Percentiles rank a stretch among this genome's conserved stretches.
Evolutionary conservation across 1,140 invertebrate genomes (phyloP).

Genomic region (Mya arenaria): DNA sequence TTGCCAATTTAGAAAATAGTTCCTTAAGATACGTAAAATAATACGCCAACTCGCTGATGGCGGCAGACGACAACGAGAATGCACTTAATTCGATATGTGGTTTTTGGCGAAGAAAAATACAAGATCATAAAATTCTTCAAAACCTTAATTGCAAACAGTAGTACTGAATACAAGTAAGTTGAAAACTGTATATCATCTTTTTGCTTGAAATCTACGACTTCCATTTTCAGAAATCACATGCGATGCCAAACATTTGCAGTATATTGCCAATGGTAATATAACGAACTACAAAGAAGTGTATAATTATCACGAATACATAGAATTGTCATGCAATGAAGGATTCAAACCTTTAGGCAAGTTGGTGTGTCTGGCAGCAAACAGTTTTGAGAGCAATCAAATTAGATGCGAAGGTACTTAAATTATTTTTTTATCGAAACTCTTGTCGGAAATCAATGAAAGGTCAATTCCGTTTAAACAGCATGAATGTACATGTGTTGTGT

Average conservation of each 20-base stretch:
- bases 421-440: neutral
- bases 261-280: slow-evolving; percentile 21
- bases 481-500: neutral
- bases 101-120: too few species aligned
- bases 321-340: slow-evolving; percentile 15
- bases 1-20: too few species aligned
- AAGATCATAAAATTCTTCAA: too few species aligned
- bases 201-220: too few species aligned
- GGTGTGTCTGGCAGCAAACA: neutral
- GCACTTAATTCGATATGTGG: too few species aligned
- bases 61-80: too few species aligned
- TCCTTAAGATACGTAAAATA: too few species aligned
- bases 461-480: neutral
- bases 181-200: too few species aligned
- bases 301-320: neutral
- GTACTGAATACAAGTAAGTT: too few species aligned
- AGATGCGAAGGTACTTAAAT: neutral
- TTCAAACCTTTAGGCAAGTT: neutral
- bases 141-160: too few species aligned
- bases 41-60: too few species aligned
- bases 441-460: neutral
- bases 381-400: neutral
- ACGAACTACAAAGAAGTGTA: neutral
- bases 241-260: neutral
- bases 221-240: slow-evolving; percentile 7